phyloP scores from a whole-genome alignment of 2,888 invertebrate genomes.

The Silvanus unidentatus region DNA sequence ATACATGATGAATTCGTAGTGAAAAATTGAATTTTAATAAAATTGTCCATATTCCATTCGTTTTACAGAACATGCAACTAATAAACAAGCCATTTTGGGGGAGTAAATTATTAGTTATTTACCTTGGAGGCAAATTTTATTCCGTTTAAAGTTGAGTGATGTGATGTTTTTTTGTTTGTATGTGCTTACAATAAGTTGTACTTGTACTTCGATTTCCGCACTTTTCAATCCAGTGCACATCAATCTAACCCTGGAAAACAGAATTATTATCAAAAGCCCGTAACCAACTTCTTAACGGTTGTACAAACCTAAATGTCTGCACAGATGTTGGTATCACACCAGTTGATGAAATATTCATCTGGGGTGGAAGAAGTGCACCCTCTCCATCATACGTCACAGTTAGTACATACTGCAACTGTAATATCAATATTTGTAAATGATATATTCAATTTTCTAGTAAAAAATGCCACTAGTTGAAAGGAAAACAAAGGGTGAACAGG shows the following conservation, averaged over 20 bases:
- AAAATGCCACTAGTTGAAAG: conserved; percentile 8
- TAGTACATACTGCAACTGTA: conserved; percentile 70
- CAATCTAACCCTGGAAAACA: conserved; percentile 58
- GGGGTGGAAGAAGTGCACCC: conserved; percentile 71
- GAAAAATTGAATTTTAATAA: too few species aligned
- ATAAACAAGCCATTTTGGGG: too few species aligned
- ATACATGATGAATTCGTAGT: too few species aligned
- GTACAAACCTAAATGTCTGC: conserved; percentile 63
- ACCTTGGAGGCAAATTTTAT: conserved; percentile 84
- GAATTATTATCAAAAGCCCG: conserved; percentile 5
- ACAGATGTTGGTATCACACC: conserved; percentile 73
- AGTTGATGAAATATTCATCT: conserved; percentile 74
- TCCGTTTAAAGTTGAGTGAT: conserved; percentile 70
- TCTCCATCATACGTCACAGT: conserved; percentile 68
- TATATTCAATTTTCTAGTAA: conserved; percentile 8
- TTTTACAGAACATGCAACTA: too few species aligned
- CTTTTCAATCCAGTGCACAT: conserved; percentile 78
- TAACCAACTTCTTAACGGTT: conserved; percentile 8
- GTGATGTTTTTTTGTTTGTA: conserved; percentile 68
- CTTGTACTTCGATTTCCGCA: conserved; percentile 74
- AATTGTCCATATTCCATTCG: too few species aligned
- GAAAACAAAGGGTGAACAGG: conserved; percentile 6
- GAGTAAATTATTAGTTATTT: conserved; percentile 12
- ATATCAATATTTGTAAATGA: conserved; percentile 21
- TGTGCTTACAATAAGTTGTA: conserved; percentile 75